Conservation (phyloP, 2,888 invertebrate species). For the Polietes domitor region DNA sequence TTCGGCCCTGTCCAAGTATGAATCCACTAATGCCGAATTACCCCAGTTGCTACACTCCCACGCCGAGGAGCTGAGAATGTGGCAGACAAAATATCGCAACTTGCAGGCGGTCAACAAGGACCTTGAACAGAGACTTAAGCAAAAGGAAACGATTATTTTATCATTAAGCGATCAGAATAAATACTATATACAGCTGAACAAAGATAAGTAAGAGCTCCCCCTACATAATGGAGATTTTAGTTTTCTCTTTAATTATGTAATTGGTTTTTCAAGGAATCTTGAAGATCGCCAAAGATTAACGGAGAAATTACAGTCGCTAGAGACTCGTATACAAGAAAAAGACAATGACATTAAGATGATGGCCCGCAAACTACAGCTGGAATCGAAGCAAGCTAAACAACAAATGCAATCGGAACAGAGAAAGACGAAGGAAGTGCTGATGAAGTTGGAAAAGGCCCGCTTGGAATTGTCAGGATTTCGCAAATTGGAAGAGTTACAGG, state of each 20-base stretch:
- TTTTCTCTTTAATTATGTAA: not conserved
- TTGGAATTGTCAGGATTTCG: slow-evolving; percentile 77
- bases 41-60: slow-evolving; percentile 88
- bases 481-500: slow-evolving; percentile 77
- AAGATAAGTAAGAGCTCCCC: slow-evolving; percentile 83
- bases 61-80: slow-evolving; percentile 88
- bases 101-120: slow-evolving; percentile 85
- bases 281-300: slow-evolving; percentile 88
- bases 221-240: not conserved
- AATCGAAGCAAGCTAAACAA: slow-evolving; percentile 88
- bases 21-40: slow-evolving; percentile 89
- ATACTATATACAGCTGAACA: slow-evolving; percentile 86
- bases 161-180: slow-evolving; percentile 86
- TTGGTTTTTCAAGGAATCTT: slow-evolving; percentile 83
- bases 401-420: slow-evolving; percentile 86
- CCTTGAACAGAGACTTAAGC: slow-evolving; percentile 85
- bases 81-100: slow-evolving; percentile 86
- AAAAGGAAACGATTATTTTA: slow-evolving; percentile 86
- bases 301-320: slow-evolving; percentile 83
- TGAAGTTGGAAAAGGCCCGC: slow-evolving; percentile 83
- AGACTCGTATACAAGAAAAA: slow-evolving; percentile 82
- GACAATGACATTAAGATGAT: slow-evolving; percentile 86
- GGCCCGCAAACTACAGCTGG: slow-evolving; percentile 86
- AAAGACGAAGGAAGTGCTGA: slow-evolving; percentile 87
- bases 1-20: slow-evolving; percentile 87